Percentiles rank a stretch among this genome's conserved stretches.
These are phyloP conservation scores for Magallana nippona DNA, from an alignment of 2,888 invertebrate species.

Conservation along the genomic window DNA sequence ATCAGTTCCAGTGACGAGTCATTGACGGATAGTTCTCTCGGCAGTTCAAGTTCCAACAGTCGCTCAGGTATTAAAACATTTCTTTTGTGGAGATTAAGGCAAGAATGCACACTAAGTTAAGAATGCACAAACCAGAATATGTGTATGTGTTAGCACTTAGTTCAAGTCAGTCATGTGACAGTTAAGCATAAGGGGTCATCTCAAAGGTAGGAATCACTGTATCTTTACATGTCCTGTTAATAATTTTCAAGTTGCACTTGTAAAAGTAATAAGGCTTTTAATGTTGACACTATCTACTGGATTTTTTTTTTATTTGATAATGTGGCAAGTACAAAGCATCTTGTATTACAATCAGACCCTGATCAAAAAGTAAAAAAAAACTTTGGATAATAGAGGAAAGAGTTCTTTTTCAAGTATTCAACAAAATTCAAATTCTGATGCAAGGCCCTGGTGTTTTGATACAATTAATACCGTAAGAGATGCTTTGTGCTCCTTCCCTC, in stretches of 20 bases:
- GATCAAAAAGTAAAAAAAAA: too few relatives aligned
- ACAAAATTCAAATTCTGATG: too few relatives aligned
- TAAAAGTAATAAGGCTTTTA: constrained; percentile 30
- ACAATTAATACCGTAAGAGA: background rate
- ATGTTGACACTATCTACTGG: constrained; percentile 21
- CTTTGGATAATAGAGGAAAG: too few relatives aligned
- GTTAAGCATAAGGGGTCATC: background rate
- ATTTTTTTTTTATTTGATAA: constrained; percentile 3
- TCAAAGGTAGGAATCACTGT: background rate
- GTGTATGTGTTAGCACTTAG: constrained; percentile 38
- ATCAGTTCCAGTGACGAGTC: constrained; percentile 75
- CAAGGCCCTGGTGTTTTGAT: too few relatives aligned
- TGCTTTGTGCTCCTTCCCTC: constrained; percentile 25
- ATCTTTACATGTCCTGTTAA: constrained; percentile 6
- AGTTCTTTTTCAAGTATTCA: too few relatives aligned
- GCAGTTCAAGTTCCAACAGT: constrained; percentile 71
- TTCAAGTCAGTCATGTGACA: background rate
- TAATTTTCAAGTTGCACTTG: constrained; percentile 24
- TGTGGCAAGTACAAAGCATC: constrained; percentile 31
- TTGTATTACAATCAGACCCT: background rate
- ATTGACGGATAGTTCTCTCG: constrained; percentile 70
- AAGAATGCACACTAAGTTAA: constrained; percentile 23
- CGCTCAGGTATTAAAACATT: constrained; percentile 65
- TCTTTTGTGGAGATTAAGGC: background rate
- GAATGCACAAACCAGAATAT: constrained; percentile 9